These are phyloP conservation scores for Mylabris phalerata DNA, from an alignment of 1,140 invertebrate genomes.

Conservation along the genomic window DNA sequence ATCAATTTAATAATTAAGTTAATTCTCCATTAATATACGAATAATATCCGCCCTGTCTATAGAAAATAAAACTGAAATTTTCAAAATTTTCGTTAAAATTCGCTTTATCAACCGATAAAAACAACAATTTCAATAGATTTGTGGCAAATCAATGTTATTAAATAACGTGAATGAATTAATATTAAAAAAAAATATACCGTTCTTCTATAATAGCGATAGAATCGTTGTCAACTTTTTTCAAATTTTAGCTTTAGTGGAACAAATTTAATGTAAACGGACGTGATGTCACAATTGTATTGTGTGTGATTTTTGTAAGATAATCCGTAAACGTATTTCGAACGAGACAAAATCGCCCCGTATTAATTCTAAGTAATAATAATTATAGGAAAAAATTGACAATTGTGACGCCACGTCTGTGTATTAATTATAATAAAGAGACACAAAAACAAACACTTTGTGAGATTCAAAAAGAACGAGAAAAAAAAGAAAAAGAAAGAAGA, in stretches of 20 bases:
- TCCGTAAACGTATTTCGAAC: neutral
- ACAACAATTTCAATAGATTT: constrained; percentile 1
- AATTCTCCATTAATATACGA: too few species aligned
- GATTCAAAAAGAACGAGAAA: neutral
- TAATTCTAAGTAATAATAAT: neutral
- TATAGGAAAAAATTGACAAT: too few species aligned
- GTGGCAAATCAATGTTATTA: constrained; percentile 13
- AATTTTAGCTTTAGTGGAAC: constrained; percentile 9
- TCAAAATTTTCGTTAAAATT: too few species aligned
- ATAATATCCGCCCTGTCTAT: too few species aligned
- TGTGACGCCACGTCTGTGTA: constrained; percentile 8
- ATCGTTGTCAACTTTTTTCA: constrained; percentile 21
- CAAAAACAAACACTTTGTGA: too few species aligned
- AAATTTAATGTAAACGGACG: constrained; percentile 10
- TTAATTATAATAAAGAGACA: too few species aligned
- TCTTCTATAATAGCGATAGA: constrained; percentile 8
- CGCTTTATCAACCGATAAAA: too few species aligned
- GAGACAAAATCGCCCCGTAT: neutral
- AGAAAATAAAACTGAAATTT: too few species aligned
- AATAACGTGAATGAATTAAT: neutral
- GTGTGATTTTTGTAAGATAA: neutral
- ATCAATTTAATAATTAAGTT: too few species aligned
- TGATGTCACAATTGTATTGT: constrained; percentile 12
- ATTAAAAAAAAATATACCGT: constrained; percentile 12
- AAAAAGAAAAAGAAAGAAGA: constrained; percentile 1